Evolutionary conservation across 1,140 invertebrate species (phyloP), one percentile per base, ranked within the genome.

Genomic region (Drosophila bifasciata): DNA sequence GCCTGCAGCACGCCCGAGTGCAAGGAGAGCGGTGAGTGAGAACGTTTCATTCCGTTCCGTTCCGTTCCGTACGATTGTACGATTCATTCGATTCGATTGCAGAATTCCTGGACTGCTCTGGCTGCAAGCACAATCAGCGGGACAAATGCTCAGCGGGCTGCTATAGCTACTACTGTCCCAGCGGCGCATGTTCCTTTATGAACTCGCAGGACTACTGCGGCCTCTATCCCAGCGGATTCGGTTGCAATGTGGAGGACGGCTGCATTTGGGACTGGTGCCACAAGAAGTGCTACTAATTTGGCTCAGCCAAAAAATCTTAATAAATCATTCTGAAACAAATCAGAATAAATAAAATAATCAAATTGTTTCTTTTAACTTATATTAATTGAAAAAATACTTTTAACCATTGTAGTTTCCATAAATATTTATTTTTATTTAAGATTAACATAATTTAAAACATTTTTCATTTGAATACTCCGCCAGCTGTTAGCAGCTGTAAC

Each of bases 211-310:
- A 80, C 0, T 90, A 78, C 28, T 90, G 88, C 56, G 36, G 16
- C 1, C 23, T 78, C 2, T 88, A 90, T 58, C 70, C 88, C 0
- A 79, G 83, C 1, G 66, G 75, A 4, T 76, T 76, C 28, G 88
- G 88, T 0, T 90, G 88, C 45, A 84, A 49, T 15, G 16, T 28
- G 16, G 25, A 16, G 3, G 64, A 90, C 59, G 81, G 88, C 1
- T 90, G 88, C 48, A 55, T 90, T 16, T 84, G 79, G 79, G 59
- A 69, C 11, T 90, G 88, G 88, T 90, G 88, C 21, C 56, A 5
- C n/a, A 49, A 72, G 36, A 81, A 63, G 19, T 77, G 67, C 32
- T 39, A 66, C 5, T 80, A 13, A 44, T n/a, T n/a, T 1, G 1
- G 3, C 13, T 13, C 32, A 36, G 32, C 11, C 11, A 5, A 6